Percentiles rank a stretch among this genome's conserved stretches.
Evolutionary conservation across 2,888 invertebrate species (phyloP).

Genomic region (Atethmia centrago): DNA sequence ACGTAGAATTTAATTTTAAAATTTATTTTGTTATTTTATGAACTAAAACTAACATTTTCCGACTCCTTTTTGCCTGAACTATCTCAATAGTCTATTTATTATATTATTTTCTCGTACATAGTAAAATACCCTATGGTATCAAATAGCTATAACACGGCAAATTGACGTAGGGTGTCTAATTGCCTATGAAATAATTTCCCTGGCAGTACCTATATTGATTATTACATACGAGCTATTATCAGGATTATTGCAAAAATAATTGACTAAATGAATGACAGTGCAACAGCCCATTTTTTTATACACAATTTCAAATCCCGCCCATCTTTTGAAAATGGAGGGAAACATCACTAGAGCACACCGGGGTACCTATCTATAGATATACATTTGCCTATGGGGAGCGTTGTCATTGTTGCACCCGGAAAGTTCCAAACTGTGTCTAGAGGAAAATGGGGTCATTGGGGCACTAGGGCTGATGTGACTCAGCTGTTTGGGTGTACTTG

Average conservation of each 20-base stretch:
- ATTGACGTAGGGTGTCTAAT: background rate
- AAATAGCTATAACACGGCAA: background rate
- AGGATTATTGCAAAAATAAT: background rate
- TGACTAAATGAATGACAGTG: background rate
- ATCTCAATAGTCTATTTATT: no score
- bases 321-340: background rate
- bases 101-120: no score
- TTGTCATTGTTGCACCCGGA: background rate
- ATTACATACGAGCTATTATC: background rate
- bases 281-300: background rate
- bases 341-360: background rate
- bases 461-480: background rate
- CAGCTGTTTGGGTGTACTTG: background rate
- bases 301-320: background rate
- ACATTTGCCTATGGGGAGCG: no score
- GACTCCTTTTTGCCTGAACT: no score
- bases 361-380: background rate
- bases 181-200: background rate
- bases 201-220: background rate
- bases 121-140: no score
- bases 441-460: conserved; percentile 9
- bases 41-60: no score
- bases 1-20: no score
- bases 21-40: no score
- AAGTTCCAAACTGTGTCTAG: background rate